Conservation (phyloP, 2,113 vertebrate species). For the Ophthalmolycus amberensis region DNA sequence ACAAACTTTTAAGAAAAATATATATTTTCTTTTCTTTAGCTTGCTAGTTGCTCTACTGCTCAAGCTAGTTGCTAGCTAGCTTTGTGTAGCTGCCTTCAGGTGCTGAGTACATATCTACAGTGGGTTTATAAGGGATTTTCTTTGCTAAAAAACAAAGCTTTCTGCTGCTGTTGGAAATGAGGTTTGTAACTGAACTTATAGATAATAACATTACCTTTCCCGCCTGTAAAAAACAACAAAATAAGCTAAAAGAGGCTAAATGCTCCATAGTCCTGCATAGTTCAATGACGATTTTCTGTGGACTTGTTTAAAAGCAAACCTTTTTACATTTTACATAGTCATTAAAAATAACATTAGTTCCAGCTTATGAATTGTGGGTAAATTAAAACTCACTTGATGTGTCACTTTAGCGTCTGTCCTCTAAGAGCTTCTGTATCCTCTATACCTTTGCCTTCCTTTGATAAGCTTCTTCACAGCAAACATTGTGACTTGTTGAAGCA, state of each 20-base stretch:
- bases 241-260: conserved; percentile 16
- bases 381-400: neutral
- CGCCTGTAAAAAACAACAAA: neutral
- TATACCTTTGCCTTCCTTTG: neutral
- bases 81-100: neutral
- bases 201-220: neutral
- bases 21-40: neutral
- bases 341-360: neutral
- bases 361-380: neutral
- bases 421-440: neutral
- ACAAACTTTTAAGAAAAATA: neutral
- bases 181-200: neutral
- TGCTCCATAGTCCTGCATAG: neutral
- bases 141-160: neutral
- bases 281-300: neutral
- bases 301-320: neutral
- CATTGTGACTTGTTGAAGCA: neutral
- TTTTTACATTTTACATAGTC: neutral
- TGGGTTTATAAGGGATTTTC: neutral
- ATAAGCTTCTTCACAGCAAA: neutral
- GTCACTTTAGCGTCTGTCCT: neutral
- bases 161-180: neutral
- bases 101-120: neutral
- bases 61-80: neutral
- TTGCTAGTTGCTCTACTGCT: neutral